Base-by-base conservation (phyloP, 1,140 invertebrate genomes). In the Octopus bimaculoides region DNA sequence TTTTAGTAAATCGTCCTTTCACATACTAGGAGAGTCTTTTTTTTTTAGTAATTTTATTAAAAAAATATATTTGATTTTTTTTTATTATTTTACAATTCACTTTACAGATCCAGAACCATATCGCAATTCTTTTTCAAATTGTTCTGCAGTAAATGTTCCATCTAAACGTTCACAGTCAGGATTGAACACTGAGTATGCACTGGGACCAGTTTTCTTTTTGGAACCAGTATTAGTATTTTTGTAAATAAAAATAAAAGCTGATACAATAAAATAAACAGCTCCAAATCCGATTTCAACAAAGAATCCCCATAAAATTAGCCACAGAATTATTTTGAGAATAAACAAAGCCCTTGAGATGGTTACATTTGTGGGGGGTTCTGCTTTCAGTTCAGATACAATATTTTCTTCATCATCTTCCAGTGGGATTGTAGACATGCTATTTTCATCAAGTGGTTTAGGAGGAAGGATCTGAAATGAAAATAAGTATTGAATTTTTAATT, bases 131-230 rank as follows among this genome's bases (percentile, higher is more conserved):
- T 92, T 93, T 87, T 99, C 95, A 88, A 99, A 95, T 86, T 99
- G 96, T 88, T 98, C 96, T n/a, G 96, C 95, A 81, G 95, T 97
- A 4, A 99, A 91, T 4, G 97, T 96, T 17, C 98, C 98, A 84
- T 97, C 94, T 81, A 99, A 95, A 77, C 95, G 93, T 88, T 96
- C 93, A 91, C 95, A 99, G 85, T 97, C 94, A 82, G 94, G 94
- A 92, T 99, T 99, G 88, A 99, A 99, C 0, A 99, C 97, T 78
- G 97, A 99, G 89, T 99, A 99, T 0, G 98, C 97, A 91, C 96
- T 98, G 0, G 95, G 88, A 92, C 97, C 95, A 56, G 93, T 93
- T 66, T 85, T 89, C 79, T 92, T 93, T 79, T 92, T 93, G 26
- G 83, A 82, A 54, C 85, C 84, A 82, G 89, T 86, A 92, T 95